phyloP scores from a whole-genome alignment of 2,797 vertebrate genomes.

The Thaleichthys pacificus region DNA sequence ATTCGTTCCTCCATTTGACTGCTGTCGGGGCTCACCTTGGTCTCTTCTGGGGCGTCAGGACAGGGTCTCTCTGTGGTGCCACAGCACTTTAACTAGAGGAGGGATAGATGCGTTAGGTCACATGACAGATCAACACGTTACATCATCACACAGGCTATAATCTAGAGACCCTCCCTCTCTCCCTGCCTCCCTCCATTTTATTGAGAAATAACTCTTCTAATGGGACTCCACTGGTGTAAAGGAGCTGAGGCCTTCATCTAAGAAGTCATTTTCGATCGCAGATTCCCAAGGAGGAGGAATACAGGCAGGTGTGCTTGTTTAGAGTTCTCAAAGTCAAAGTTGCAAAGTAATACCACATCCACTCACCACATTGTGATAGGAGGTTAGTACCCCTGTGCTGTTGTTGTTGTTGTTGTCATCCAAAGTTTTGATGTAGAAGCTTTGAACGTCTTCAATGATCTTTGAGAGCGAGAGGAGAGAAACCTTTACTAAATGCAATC shows the following conservation, averaged over 20 bases:
- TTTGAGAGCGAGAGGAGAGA: constrained; percentile 50
- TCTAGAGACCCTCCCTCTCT: too few species aligned
- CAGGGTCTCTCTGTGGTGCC: constrained; percentile 54
- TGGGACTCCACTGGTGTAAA: too few species aligned
- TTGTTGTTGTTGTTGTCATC: constrained; percentile 60
- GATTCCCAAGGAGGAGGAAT: too few species aligned
- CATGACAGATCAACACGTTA: not conserved
- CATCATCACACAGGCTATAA: not conserved
- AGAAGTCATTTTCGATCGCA: too few species aligned
- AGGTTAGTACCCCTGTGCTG: constrained; percentile 66
- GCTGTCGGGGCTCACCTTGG: constrained; percentile 50
- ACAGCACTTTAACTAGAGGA: constrained; percentile 73
- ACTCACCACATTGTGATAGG: constrained; percentile 84
- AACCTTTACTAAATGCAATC: not conserved
- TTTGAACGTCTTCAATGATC: constrained; percentile 87
- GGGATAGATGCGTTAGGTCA: not conserved
- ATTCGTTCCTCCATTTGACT: too few species aligned
- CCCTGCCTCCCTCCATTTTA: too few species aligned
- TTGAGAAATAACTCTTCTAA: too few species aligned
- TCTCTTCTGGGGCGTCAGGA: constrained; percentile 7
- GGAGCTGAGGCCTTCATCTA: too few species aligned
- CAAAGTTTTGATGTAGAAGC: constrained; percentile 80
- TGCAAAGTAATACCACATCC: not conserved
- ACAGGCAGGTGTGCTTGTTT: too few species aligned
- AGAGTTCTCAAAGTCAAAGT: not conserved